These are phyloP conservation scores for Neocloeon triangulifer DNA, from an alignment of 1,140 invertebrate genomes.

Conservation along the genomic window DNA sequence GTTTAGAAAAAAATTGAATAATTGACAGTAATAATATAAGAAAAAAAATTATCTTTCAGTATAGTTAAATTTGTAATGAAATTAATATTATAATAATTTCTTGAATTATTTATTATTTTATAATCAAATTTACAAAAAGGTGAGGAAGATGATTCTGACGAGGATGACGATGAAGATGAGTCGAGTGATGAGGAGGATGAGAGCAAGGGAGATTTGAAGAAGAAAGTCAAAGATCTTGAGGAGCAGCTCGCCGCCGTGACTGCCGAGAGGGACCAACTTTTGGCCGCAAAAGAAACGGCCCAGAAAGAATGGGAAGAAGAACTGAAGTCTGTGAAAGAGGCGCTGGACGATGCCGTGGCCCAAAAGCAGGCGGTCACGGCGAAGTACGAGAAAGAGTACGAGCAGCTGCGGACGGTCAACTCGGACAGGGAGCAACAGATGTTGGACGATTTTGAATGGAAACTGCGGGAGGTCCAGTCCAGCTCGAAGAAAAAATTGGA, in stretches of 20 bases:
- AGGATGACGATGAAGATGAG: conserved; percentile 14
- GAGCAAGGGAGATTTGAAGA: conserved; percentile 21
- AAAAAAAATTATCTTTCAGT: no score
- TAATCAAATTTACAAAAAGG: no score
- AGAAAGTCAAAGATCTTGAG: conserved; percentile 24
- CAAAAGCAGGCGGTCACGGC: conserved; percentile 29
- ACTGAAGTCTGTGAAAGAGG: conserved; percentile 22
- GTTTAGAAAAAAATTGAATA: no score
- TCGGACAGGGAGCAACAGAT: conserved; percentile 32
- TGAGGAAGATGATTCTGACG: no score
- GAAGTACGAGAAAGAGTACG: conserved; percentile 35
- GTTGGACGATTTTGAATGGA: conserved; percentile 44
- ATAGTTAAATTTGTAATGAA: no score
- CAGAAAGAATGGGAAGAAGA: conserved; percentile 21
- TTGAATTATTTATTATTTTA: conserved; percentile 3
- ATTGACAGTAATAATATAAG: no score
- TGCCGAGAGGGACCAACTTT: conserved; percentile 19
- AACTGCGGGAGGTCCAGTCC: conserved; percentile 35
- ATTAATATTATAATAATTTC: no score
- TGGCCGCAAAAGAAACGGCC: conserved; percentile 15
- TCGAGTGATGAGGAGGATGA: conserved; percentile 20
- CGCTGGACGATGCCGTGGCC: conserved; percentile 29
- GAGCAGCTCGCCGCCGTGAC: conserved; percentile 19
- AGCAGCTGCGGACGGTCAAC: conserved; percentile 28
- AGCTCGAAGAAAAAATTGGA: conserved; percentile 32